Evolutionary conservation across 2,888 invertebrate species (phyloP).

Genomic region (Drosophila acutilabella): DNA sequence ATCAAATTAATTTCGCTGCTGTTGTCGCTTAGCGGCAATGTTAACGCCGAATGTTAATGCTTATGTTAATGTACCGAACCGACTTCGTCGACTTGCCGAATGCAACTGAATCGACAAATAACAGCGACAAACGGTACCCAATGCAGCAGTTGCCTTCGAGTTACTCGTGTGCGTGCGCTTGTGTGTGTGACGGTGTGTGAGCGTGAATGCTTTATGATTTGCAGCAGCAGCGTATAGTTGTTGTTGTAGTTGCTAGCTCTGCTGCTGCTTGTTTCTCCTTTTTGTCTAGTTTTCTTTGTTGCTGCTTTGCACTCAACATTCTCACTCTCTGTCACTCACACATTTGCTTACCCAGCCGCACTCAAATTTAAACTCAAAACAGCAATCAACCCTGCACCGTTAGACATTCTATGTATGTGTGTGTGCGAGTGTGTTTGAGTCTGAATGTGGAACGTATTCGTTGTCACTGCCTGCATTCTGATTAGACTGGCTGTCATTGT

Average conservation of each 20-base stretch:
- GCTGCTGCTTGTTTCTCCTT: constrained; percentile 44
- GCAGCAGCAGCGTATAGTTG: constrained; percentile 43
- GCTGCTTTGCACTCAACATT: constrained; percentile 57
- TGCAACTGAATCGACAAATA: constrained; percentile 61
- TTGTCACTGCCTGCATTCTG: constrained; percentile 71
- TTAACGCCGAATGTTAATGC: constrained; percentile 25
- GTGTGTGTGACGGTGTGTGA: constrained; percentile 38
- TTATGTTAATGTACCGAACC: constrained; percentile 51
- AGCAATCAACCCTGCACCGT: constrained; percentile 70
- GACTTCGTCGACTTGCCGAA: constrained; percentile 68
- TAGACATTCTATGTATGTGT: constrained; percentile 34
- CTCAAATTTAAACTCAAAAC: constrained; percentile 50
- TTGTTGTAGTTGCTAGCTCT: constrained; percentile 5
- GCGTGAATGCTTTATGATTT: constrained; percentile 76
- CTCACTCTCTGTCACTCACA: constrained; percentile 39
- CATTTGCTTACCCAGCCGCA: constrained; percentile 32
- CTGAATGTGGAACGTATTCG: constrained; percentile 74
- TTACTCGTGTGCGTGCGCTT: not conserved
- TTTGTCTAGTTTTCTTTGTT: constrained; percentile 64
- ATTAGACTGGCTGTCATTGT: constrained; percentile 61
- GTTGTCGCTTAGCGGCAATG: constrained; percentile 13
- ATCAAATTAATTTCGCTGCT: constrained; percentile 14
- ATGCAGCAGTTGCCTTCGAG: constrained; percentile 34
- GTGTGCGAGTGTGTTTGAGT: constrained; percentile 16
- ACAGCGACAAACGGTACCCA: constrained; percentile 48